Evolutionary conservation across 1,140 invertebrate genomes (phyloP), one percentile per base, ranked within the genome.

Genomic region (Bombus difficillimus): DNA sequence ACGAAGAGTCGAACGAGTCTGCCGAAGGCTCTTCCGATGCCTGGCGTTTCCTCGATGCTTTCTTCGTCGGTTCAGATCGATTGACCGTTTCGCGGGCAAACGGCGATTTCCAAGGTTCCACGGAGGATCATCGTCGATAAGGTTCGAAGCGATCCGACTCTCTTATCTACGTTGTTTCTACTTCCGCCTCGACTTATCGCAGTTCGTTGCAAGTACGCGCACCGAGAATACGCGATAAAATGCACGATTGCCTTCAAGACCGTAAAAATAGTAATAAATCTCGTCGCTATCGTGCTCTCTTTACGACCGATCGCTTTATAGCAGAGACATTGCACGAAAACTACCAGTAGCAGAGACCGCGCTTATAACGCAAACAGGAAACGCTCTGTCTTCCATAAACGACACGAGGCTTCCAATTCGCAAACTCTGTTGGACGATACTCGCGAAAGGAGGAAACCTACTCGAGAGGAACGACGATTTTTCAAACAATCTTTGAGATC

Each of bases 121-220:
- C 41, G 25, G 12, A 22, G 64, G 28, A 69, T 77, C 25, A 37
- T 66, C 64, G 34, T 47, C 57, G 62, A 83, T 53, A 68, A 76
- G 66, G 34, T 18, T 57, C 28, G 12, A 64, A 47, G 25, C 57
- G 57, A 83, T 83, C 18, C 73, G 81, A 37, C 13, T 13, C 39
- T n/a, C 13, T 32, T 57, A 83, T 76, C 81, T 34, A 41, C 32
- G 10, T 32, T 64, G 81, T 47, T 75, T 75, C 57, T 71, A 53
- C 69, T 72, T 82, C 79, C 80, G 69, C 3, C 22, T 18, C 39
- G 53, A 18, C 32, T 15, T 66, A 32, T 8, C 13, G 15, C 32
- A 32, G 13, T 12, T 62, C 28, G 59, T 18, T 39, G 25, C 25
- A 41, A 62, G 34, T 68, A 2, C n/a, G 71, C 41, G 15, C 39